phyloP scores from a whole-genome alignment of 2,888 invertebrate genomes.

The Leptarthrus brevirostris region DNA sequence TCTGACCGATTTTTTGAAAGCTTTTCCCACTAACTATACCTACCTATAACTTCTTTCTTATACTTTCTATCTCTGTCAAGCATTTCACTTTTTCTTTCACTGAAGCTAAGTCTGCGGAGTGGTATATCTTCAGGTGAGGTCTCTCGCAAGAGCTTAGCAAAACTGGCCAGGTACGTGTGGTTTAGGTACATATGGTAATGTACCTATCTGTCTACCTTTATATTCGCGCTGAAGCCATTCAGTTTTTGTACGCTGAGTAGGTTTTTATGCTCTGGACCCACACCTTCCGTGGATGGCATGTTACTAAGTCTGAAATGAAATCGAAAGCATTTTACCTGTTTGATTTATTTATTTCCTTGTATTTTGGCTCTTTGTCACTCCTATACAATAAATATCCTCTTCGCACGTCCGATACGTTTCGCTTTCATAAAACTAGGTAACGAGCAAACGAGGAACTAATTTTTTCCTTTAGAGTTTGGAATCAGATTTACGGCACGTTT shows the following conservation, averaged over 20 bases:
- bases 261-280: conserved; percentile 40
- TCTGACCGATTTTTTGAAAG: conserved; percentile 14
- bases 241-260: conserved; percentile 7
- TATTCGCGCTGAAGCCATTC: no score
- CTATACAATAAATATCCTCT: not conserved
- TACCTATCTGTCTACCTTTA: conserved; percentile 25
- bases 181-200: conserved; percentile 3
- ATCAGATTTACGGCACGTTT: conserved; percentile 32
- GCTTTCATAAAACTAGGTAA: conserved; percentile 53
- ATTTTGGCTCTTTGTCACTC: conserved; percentile 3
- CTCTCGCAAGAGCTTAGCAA: not conserved
- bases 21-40: conserved; percentile 16
- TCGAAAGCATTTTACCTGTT: conserved; percentile 41
- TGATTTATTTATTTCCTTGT: conserved; percentile 33
- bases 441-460: conserved; percentile 49
- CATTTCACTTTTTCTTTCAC: conserved; percentile 54
- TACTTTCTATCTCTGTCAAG: conserved; percentile 51
- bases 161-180: not conserved
- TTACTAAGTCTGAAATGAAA: conserved; percentile 34
- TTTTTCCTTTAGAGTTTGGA: conserved; percentile 3
- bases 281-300: conserved; percentile 21
- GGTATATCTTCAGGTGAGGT: not conserved
- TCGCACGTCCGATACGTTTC: not conserved
- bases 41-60: conserved; percentile 41
- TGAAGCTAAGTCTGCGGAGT: not conserved